phyloP scores from a whole-genome alignment of 53 echinoderm and acorn worm genomes.

The Apostichopus leukothele region DNA sequence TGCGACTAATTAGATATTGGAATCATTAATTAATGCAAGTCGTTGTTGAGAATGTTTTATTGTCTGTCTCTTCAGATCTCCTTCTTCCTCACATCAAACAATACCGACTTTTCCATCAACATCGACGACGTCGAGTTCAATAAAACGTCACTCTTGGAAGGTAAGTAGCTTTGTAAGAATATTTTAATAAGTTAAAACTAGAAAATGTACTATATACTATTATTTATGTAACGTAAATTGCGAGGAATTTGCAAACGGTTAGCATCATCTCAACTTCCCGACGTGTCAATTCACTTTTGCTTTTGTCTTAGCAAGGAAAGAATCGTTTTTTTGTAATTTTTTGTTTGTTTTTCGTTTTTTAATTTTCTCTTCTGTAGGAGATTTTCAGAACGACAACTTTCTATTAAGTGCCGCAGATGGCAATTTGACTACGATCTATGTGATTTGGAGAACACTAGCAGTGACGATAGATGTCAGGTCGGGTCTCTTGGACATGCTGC shows the following conservation, averaged over 20 bases:
- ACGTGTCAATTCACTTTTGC: too few species aligned
- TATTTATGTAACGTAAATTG: too few species aligned
- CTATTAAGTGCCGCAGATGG: neutral
- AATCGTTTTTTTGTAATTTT: too few species aligned
- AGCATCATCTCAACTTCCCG: too few species aligned
- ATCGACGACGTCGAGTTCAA: constrained; percentile 38
- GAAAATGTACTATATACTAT: too few species aligned
- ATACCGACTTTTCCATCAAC: constrained; percentile 60
- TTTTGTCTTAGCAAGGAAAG: too few species aligned
- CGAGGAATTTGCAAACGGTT: too few species aligned
- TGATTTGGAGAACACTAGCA: neutral
- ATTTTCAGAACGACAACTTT: neutral
- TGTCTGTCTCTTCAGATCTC: constrained; percentile 51
- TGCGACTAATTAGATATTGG: too few species aligned
- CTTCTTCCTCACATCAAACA: constrained; percentile 64
- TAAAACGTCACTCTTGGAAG: constrained; percentile 1
- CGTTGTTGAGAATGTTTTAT: too few species aligned
- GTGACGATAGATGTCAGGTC: neutral
- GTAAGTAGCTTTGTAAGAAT: neutral
- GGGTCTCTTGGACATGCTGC: constrained; percentile 73
- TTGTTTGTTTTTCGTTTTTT: too few species aligned
- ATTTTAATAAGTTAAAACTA: too few species aligned
- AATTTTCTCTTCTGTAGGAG: neutral
- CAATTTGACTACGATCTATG: constrained; percentile 8
- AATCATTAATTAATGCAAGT: too few species aligned